Percentiles rank a stretch among this genome's conserved stretches.
phyloP scores from a whole-genome alignment of 2,113 vertebrate species.

The Sturnira hondurensis region DNA sequence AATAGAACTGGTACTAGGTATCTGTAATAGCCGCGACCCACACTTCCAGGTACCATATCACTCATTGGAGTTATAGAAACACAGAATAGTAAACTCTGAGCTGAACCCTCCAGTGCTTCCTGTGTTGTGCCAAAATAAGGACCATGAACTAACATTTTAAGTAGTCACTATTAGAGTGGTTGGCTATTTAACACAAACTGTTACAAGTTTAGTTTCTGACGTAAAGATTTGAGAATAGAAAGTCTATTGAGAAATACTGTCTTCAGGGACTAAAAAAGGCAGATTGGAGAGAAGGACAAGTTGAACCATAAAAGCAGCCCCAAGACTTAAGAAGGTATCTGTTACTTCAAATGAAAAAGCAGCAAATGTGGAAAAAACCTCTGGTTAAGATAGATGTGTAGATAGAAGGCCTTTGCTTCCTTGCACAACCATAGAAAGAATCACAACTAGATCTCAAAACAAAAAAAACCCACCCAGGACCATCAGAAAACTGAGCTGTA shows the following conservation, averaged over 20 bases:
- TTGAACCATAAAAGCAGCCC: background rate
- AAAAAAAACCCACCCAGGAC: too few relatives aligned
- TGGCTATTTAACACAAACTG: background rate
- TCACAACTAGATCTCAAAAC: too few relatives aligned
- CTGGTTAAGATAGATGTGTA: too few relatives aligned
- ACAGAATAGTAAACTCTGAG: background rate
- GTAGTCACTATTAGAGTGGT: background rate
- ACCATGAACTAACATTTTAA: background rate
- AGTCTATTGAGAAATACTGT: background rate
- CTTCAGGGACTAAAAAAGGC: background rate
- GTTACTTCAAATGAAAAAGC: too few relatives aligned
- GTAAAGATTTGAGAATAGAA: background rate
- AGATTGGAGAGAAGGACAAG: background rate
- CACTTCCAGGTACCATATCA: background rate
- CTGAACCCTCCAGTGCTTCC: background rate
- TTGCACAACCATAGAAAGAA: too few relatives aligned
- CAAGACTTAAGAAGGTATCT: too few relatives aligned
- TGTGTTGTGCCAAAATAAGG: background rate
- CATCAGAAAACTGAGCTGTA: too few relatives aligned
- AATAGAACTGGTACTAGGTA: background rate
- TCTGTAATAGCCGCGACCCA: background rate
- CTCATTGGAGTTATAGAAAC: background rate
- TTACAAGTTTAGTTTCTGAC: background rate
- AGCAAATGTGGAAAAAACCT: too few relatives aligned
- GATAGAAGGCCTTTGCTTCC: too few relatives aligned